These are phyloP conservation scores for Zaprionus inermis DNA, from an alignment of 1,140 invertebrate genomes.

Conservation along the genomic window DNA sequence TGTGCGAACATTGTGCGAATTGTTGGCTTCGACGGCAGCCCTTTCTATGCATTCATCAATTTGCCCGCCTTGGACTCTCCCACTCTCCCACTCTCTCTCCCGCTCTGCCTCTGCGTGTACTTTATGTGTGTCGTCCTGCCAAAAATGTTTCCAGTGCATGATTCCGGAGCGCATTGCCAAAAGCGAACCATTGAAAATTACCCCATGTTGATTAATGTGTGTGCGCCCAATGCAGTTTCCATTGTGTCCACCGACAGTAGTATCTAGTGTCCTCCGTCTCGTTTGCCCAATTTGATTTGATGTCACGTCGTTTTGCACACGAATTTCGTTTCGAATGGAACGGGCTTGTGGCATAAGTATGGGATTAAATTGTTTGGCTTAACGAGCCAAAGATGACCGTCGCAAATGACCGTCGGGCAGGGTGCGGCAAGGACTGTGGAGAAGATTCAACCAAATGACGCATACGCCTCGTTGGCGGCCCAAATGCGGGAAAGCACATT, in stretches of 20 bases:
- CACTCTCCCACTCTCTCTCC: no score
- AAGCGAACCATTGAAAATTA: conserved; percentile 45
- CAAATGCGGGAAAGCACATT: conserved; percentile 41
- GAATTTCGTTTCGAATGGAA: conserved; percentile 18
- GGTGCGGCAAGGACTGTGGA: background rate
- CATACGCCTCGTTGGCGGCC: conserved; percentile 57
- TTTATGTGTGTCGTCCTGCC: conserved; percentile 19
- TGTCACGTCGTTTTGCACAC: conserved; percentile 54
- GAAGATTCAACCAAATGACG: conserved; percentile 37
- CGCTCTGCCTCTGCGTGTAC: background rate
- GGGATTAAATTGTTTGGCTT: conserved; percentile 61
- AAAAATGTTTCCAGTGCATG: conserved; percentile 69
- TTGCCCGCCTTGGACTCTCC: conserved; percentile 12
- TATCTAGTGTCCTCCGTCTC: conserved; percentile 17
- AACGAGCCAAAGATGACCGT: conserved; percentile 60
- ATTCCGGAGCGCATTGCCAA: conserved; percentile 47
- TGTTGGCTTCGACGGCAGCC: conserved; percentile 31
- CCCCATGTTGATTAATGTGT: conserved; percentile 72
- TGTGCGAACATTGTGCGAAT: conserved; percentile 24
- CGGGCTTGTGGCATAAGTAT: conserved; percentile 34
- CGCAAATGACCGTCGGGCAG: conserved; percentile 56
- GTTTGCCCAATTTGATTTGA: conserved; percentile 40
- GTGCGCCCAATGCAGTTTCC: conserved; percentile 55
- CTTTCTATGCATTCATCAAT: conserved; percentile 62
- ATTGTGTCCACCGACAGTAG: conserved; percentile 47